Evolutionary conservation across 2,797 vertebrate genomes (phyloP), one percentile per base, ranked within the genome.

Genomic region (Pipistrellus kuhlii): DNA sequence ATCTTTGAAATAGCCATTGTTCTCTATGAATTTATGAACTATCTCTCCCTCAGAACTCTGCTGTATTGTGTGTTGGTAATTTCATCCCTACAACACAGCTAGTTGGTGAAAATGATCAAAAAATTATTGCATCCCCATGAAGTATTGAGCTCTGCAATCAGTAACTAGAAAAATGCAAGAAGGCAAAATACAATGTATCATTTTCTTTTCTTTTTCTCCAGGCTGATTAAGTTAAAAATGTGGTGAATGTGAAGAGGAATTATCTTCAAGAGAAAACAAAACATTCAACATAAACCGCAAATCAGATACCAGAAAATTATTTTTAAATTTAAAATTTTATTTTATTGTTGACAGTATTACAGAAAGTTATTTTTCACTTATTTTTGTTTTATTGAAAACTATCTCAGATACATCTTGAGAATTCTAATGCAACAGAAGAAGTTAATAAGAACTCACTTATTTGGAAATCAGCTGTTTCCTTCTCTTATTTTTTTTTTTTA

Each of bases 211-310:
- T 66, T 59, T 71, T 55, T 38, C 7, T n/a, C 25, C 62, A 10
- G 4, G 15, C 88, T 88, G 13, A 32, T 55, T 59, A 32, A 41
- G 35, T 41, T 94, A 30, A 73, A 81, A 91, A 78, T 32, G 2
- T 41, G 27, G 10, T 38, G 20, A 5, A 55, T 25, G 18, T 64
- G 32, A 69, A 62, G 62, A 35, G 3, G 17, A 8, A 51, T 72
- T 11, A 71, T 88, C 64, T 76, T 95, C 90, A 68, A 89, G 85
- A 82, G 18, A 27, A 86, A 27, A 83, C 27, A 86, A 48, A 78
- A 78, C 75, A 41, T 84, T 92, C 30, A 91, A 32, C 38, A 90
- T 44, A 27, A 85, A 85, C 7, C 7, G 30, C 4, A 88, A 94
- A 66, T 91, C 35, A 64, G 44, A 71, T 69, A 69, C 4, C 62